Evolutionary conservation across 2,113 vertebrate genomes (phyloP).

Genomic region (Diadophis punctatus): DNA sequence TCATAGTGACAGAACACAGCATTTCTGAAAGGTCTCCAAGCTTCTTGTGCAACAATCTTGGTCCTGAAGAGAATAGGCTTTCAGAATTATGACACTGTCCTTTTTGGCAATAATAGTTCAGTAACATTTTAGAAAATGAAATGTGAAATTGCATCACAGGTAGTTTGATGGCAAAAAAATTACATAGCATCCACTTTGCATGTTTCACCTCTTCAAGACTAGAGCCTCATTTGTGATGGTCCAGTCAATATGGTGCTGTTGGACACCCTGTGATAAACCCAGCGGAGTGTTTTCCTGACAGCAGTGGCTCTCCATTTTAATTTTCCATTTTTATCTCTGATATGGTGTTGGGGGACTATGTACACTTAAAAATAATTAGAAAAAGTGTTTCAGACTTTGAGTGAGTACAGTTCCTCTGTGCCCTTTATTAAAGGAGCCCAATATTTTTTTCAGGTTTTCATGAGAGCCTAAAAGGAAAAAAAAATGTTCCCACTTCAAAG

Average conservation of each 20-base stretch:
- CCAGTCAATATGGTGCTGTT: not conserved
- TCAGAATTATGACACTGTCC: not conserved
- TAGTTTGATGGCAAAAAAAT: not conserved
- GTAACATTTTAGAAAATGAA: not conserved
- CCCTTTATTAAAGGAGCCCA: not conserved
- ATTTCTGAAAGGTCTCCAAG: not conserved
- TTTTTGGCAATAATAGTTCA: not conserved
- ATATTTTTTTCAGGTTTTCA: not conserved
- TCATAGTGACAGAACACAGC: not conserved
- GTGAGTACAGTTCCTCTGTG: not conserved
- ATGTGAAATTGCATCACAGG: not conserved
- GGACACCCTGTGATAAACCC: not conserved
- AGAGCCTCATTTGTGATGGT: not conserved
- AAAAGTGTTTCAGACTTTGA: not conserved
- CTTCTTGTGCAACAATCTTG: not conserved
- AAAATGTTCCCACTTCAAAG: not conserved
- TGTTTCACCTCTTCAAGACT: not conserved
- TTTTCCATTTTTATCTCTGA: not conserved
- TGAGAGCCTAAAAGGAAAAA: not conserved
- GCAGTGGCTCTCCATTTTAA: not conserved
- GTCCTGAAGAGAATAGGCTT: not conserved
- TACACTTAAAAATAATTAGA: not conserved
- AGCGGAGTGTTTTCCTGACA: not conserved
- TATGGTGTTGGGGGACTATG: not conserved
- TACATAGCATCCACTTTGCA: not conserved